Base-by-base conservation (phyloP, 2,113 vertebrate genomes). In the Leiothrix lutea region DNA sequence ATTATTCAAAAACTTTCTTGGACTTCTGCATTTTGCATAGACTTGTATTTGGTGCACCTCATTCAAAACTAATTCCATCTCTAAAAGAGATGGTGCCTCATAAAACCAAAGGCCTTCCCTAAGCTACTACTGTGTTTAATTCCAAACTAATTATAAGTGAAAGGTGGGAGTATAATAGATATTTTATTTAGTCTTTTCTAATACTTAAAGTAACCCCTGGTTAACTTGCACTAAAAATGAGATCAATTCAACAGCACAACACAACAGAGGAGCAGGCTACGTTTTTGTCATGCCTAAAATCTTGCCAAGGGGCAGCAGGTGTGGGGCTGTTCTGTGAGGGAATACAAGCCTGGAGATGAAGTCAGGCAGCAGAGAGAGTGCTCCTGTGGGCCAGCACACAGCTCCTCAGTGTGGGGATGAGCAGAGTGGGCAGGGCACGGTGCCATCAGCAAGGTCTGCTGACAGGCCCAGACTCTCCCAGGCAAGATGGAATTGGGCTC, bases 311-410 rank as follows among this genome's bases (percentile, higher is more conserved):
- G 51, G 12, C 31, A 47, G 64, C 23, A 60, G 48, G 38, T 4
- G 0, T 5, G 14, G 14, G 16, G 28, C 22, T 70, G 31, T 35
- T 84, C 50, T 1, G 0, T 8, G n/a, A 23, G 20, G 13, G 19
- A 77, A 14, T 16, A 12, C 10, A 33, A 60, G 19, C 12, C 12
- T 2, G 61, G 33, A 54, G 12, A 4, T 8, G 31, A 45, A 50
- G 33, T 31, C 28, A 12, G 33, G 9, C 33, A 65, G 45, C 31
- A 45, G 69, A 12, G 19, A 5, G 20, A 60, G 36, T 11, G 20
- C 36, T 60, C 20, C 20, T 31, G 24, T 0, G 0, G 21, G 3
- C 18, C 19, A 44, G 62, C 26, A 33, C 53, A 35, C 26, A 38
- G 48, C 31, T 44, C 33, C 18, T 21, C 3, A 2, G 4, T 2